Base-by-base conservation (phyloP, 2,113 vertebrate genomes). In the Pipa parva region DNA sequence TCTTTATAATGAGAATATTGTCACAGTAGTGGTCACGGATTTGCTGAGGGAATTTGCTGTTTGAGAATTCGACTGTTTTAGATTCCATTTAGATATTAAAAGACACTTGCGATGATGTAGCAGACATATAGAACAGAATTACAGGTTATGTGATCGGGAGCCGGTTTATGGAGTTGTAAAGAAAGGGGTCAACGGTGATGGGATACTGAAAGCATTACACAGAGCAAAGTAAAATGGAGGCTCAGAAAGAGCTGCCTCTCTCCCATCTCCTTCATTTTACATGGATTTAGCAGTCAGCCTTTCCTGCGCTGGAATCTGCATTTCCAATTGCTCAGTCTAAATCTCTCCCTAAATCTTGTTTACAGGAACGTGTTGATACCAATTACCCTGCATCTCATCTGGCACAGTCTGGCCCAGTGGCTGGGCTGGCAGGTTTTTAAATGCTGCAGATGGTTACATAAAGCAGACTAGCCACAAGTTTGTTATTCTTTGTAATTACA, bases 401-500 rank as follows among this genome's bases (percentile, higher is more conserved):
- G 74, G 77, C 79, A 76, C 72, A 79, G 85, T 83, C 80, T 77
- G 55, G 63, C 70, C 72, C 29, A 79, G 80, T 80, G 84, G 85
- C 77, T 72, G 74, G 73, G 83, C 81, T 94, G 93, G 93, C 91
- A 90, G 90, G 86, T 84, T 86, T 59, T 55, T 79, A 81, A 87
- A 82, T 81, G 77, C 82, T 75, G 57, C 74, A 27, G 29, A 79
- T 82, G 81, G 72, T 79, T 76, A 76, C 55, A 72, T 29, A 68
- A 58, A 70, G 39, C 66, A 68, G 83, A 78, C 70, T 21, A 27
- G 88, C 92, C 92, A 94, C 88, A 92, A 78, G 87, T 84, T 91
- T 97, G 93, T 97, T 98, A 90, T 95, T 91, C 89, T 95, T 92
- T 77, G 90, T 94, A 98, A 99, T 97, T 95, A 90, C 91, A 90